A percentile compares a stretch with the other conserved stretches of the same genome.
Conservation (phyloP, 2,113 vertebrate species). For the Amphilophus citrinellus region DNA sequence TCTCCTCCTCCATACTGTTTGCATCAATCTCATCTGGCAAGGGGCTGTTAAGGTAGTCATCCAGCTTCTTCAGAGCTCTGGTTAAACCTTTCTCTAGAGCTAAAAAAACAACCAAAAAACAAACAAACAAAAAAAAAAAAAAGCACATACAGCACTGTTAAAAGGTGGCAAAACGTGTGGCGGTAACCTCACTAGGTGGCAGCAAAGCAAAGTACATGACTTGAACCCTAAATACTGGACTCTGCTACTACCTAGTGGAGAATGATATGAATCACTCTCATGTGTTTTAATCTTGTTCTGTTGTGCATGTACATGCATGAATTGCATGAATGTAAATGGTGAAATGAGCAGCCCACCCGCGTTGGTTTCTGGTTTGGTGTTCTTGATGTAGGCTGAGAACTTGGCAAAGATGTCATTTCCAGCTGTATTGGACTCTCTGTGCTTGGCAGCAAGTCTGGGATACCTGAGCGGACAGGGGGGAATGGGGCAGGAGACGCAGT, state of each 20-base stretch:
- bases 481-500: conserved; percentile 41
- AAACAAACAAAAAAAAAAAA: neutral
- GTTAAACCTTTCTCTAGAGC: conserved; percentile 89
- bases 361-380: conserved; percentile 92
- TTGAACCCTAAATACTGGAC: conserved; percentile 2
- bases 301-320: neutral
- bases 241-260: conserved; percentile 74
- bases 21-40: conserved; percentile 93
- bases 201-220: conserved; percentile 36
- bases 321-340: conserved; percentile 28
- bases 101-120: conserved; percentile 48
- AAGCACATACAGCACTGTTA: neutral
- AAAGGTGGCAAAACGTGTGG: neutral
- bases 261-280: neutral
- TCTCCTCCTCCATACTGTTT: conserved; percentile 87
- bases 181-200: conserved; percentile 55
- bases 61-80: conserved; percentile 91
- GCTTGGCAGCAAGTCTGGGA: conserved; percentile 92
- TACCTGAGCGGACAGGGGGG: conserved; percentile 83
- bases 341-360: conserved; percentile 82
- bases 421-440: conserved; percentile 94
- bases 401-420: conserved; percentile 98
- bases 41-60: conserved; percentile 90
- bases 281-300: neutral
- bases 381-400: conserved; percentile 98